Evolutionary conservation across 2,113 vertebrate species (phyloP).

Genomic region (Fregata magnificens): DNA sequence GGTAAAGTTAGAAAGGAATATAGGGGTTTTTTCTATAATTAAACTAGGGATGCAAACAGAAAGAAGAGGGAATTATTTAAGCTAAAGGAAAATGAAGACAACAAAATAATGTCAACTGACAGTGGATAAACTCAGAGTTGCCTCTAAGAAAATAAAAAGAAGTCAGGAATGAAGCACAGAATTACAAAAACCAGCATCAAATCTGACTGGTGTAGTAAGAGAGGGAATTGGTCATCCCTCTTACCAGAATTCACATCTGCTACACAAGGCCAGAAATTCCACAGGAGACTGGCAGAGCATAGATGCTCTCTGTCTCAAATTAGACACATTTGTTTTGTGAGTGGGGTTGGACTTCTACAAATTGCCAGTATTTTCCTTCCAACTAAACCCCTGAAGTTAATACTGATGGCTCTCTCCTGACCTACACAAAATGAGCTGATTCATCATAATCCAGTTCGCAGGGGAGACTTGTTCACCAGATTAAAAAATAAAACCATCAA

Average conservation of each 20-base stretch:
- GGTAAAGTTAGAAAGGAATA: background rate
- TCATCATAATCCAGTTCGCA: background rate
- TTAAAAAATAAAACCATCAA: background rate
- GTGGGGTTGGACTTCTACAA: background rate
- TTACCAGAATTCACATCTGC: background rate
- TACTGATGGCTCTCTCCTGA: background rate
- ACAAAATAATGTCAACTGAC: background rate
- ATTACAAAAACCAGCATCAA: background rate
- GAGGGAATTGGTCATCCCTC: background rate
- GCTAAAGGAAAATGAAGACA: background rate
- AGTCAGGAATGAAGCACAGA: background rate
- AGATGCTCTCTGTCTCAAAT: background rate
- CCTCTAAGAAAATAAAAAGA: background rate
- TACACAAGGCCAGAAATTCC: background rate
- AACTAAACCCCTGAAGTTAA: background rate
- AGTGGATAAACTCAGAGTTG: background rate
- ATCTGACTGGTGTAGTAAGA: background rate
- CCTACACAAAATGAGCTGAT: background rate
- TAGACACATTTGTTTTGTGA: background rate
- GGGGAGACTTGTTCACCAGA: background rate
- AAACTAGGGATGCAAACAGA: background rate
- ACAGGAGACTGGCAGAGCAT: background rate
- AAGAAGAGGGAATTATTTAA: background rate
- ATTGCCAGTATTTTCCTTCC: background rate
- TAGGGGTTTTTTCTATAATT: background rate